phyloP scores from a whole-genome alignment of 2,797 vertebrate genomes.

The Chloroceryle inda region DNA sequence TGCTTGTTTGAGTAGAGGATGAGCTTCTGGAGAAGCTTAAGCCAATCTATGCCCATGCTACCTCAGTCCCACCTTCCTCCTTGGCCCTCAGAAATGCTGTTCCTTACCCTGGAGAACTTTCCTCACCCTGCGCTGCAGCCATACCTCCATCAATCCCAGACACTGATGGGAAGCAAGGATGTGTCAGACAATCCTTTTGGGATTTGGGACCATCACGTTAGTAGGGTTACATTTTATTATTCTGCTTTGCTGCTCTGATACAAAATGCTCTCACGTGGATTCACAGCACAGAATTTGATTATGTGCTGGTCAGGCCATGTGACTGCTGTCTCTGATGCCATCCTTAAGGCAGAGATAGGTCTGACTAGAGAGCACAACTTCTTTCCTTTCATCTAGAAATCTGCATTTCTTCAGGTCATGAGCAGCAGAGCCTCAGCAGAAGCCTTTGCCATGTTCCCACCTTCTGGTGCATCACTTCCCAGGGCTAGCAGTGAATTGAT shows the following conservation, averaged over 20 bases:
- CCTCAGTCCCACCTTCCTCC: neutral
- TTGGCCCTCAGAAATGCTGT: neutral
- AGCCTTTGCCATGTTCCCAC: neutral
- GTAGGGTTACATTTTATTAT: neutral
- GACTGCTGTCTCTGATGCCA: neutral
- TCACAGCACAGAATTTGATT: neutral
- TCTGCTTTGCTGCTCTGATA: neutral
- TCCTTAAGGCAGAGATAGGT: neutral
- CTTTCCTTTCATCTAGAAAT: conserved; percentile 25
- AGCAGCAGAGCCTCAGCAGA: conserved; percentile 8
- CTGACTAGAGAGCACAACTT: conserved; percentile 8
- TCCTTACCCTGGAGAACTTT: neutral
- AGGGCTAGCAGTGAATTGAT: neutral
- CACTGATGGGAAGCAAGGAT: neutral
- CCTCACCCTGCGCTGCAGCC: neutral
- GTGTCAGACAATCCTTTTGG: neutral
- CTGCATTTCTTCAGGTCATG: neutral
- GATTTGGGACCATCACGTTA: fast-evolving
- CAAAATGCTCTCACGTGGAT: fast-evolving
- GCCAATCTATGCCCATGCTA: neutral
- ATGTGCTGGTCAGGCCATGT: neutral
- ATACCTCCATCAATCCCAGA: fast-evolving
- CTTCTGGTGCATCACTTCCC: conserved; percentile 1
- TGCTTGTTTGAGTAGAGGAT: neutral
- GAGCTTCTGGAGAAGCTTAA: neutral